Conservation (phyloP, 2,888 invertebrate species). For the Congeria kusceri region DNA sequence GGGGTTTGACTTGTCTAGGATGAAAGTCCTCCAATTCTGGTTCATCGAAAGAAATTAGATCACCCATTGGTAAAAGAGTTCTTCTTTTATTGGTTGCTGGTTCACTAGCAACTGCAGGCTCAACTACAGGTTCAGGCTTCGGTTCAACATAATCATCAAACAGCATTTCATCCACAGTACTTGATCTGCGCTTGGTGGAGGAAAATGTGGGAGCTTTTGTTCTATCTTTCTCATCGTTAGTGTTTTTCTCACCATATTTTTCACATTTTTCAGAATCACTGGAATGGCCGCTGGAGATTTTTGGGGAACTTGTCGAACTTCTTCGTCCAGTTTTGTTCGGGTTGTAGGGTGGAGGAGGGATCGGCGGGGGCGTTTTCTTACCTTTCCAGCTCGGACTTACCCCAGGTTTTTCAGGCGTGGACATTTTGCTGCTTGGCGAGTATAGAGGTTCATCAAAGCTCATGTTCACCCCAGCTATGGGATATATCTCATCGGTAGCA, state of each 20-base stretch:
- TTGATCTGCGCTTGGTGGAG: constrained; percentile 76
- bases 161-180: constrained; percentile 82
- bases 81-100: constrained; percentile 50
- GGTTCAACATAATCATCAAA: constrained; percentile 80
- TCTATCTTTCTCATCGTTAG: constrained; percentile 8
- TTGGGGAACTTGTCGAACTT: constrained; percentile 54
- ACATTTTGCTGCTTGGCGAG: constrained; percentile 57
- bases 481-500: constrained; percentile 58
- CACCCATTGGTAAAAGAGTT: constrained; percentile 74
- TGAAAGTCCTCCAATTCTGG: constrained; percentile 62
- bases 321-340: constrained; percentile 51
- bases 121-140: constrained; percentile 41
- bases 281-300: constrained; percentile 55
- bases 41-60: constrained; percentile 80
- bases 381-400: constrained; percentile 54
- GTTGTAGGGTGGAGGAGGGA: constrained; percentile 60
- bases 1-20: constrained; percentile 44
- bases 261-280: constrained; percentile 62
- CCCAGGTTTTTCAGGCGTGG: constrained; percentile 43
- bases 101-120: constrained; percentile 35
- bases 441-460: constrained; percentile 81
- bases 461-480: constrained; percentile 66
- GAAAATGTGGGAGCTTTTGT: constrained; percentile 71
- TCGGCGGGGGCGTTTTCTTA: constrained; percentile 51
- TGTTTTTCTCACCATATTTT: constrained; percentile 9